Percentiles rank a stretch among this genome's conserved stretches.
phyloP scores from a whole-genome alignment of 2,888 invertebrate species.

The Ditula angustiorana region DNA sequence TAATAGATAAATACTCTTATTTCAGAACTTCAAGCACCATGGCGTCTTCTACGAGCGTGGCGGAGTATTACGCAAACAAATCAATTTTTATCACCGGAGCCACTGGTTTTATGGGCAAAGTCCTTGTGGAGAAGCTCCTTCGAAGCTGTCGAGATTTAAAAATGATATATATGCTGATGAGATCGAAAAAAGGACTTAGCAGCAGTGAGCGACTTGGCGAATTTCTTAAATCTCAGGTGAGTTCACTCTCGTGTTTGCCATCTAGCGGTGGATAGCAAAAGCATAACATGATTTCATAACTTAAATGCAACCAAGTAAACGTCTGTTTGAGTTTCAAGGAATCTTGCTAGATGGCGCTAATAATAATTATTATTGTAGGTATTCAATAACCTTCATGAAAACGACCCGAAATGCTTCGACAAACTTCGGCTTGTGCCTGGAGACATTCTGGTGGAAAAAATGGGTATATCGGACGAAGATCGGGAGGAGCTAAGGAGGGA shows the following conservation, averaged over 20 bases:
- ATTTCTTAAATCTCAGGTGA: slow-evolving; percentile 78
- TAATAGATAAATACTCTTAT: background rate
- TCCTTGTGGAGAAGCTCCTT: slow-evolving; percentile 91
- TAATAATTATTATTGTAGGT: slow-evolving; percentile 65
- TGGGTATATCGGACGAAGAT: slow-evolving; percentile 86
- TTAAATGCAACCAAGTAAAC: too few species aligned
- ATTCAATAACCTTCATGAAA: slow-evolving; percentile 83
- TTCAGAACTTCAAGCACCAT: slow-evolving; percentile 49
- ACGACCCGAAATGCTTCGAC: slow-evolving; percentile 82
- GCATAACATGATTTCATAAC: too few species aligned
- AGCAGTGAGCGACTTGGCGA: slow-evolving; percentile 87
- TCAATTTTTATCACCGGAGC: slow-evolving; percentile 92
- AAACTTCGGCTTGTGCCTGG: slow-evolving; percentile 89
- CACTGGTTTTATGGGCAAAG: slow-evolving; percentile 94
- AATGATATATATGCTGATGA: slow-evolving; percentile 89
- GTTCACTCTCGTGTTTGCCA: slow-evolving; percentile 51
- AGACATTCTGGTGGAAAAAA: slow-evolving; percentile 86
- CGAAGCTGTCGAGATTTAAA: slow-evolving; percentile 89
- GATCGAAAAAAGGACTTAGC: slow-evolving; percentile 89
- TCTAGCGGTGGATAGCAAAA: slow-evolving; percentile 41
- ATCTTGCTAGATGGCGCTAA: background rate
- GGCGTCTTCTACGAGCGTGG: slow-evolving; percentile 73
- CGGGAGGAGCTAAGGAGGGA: slow-evolving; percentile 85
- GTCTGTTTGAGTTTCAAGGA: background rate
- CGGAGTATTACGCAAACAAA: slow-evolving; percentile 85